Base-by-base conservation (phyloP, 2,113 vertebrate genomes). In the Cyanoderma ruficeps region DNA sequence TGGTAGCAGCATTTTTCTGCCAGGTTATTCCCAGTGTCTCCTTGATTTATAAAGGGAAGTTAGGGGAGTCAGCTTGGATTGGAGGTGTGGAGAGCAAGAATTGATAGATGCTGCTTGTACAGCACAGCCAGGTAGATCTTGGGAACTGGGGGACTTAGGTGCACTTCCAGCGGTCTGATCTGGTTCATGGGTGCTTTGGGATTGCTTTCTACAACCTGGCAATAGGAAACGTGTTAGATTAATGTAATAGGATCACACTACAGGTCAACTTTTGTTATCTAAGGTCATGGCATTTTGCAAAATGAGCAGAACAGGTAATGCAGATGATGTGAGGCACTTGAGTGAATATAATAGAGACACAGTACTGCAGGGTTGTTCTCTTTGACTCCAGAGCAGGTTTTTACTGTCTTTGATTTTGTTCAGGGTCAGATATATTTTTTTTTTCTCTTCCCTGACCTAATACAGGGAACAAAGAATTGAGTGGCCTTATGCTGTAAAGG, bases 81-180 rank as follows among this genome's bases (percentile, higher is more conserved):
- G 25, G 41, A 71, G 35, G 4, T 41, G 23, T 9, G 13, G 47
- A 78, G 52, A 71, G 16, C 30, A 72, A 41, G 71, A 68, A n/a
- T 22, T 64, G 14, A 10, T 0, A 7, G 61, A 7, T 1, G 0
- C 65, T 42, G 55, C 23, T 37, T 39, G 21, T 87, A 14, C 4
- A 4, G 35, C 15, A 13, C 33, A 60, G 35, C 33, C 21, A 12
- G 44, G 24, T 55, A 10, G 24, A 37, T 76, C 33, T 11, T 80
- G 57, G 47, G 11, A 25, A 33, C 0, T 27, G n/a, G 28, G 39
- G 47, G 25, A 10, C 24, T 86, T 1, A 1, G 2, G 33, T 49
- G 35, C 30, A 7, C 28, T 67, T 79, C 25, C 27, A 60, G 52
- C 30, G 35, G 27, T 13, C 41, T 31, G 53, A 27, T 88, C 37